Evolutionary conservation across 2,797 vertebrate genomes (phyloP), one percentile per base, ranked within the genome.

Genomic region (Allobates femoralis): DNA sequence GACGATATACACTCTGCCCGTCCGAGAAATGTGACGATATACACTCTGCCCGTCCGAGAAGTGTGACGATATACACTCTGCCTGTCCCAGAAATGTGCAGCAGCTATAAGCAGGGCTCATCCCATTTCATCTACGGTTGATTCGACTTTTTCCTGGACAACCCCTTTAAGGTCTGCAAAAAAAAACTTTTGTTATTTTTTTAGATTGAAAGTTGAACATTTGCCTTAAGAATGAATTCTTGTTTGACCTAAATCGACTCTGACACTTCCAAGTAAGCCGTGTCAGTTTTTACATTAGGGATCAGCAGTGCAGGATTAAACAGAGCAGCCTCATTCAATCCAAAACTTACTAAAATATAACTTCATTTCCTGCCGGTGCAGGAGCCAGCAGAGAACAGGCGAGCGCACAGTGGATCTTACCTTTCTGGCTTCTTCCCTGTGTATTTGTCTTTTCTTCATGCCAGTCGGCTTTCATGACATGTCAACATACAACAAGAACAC

Each of bases 281-380:
- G 71, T 77, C 55, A 32, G 81, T 66, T 77, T 64, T 83, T 83
- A 87, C 51, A 34, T 79, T 83, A 18, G 46, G 53, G 75, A 79
- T 74, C 66, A 55, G 53, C 67, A 74, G 67, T 19, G 18, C 67
- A 41, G 74, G 66, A 83, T 78, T 69, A 64, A 79, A 87, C 75
- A 87, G 81, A 83, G 30, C 74, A 53, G 86, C 58, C 18, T 83
- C 58, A 69, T 67, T 64, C 53, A 60, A 64, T 79, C 86, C 75
- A 84, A 83, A 84, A 71, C 75, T 30, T 79, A 73, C 81, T 79
- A 81, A 69, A 84, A 87, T 58, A 55, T 83, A 87, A 73, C 86
- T 87, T 79, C 58, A 87, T 87, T 87, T 87, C 86, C 86, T 84
- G 81, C 64, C 14, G 53, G 66, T 15, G 37, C 30, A 51, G 41